Evolutionary conservation across 2,797 vertebrate genomes (phyloP).

Genomic region (Pipistrellus kuhlii): DNA sequence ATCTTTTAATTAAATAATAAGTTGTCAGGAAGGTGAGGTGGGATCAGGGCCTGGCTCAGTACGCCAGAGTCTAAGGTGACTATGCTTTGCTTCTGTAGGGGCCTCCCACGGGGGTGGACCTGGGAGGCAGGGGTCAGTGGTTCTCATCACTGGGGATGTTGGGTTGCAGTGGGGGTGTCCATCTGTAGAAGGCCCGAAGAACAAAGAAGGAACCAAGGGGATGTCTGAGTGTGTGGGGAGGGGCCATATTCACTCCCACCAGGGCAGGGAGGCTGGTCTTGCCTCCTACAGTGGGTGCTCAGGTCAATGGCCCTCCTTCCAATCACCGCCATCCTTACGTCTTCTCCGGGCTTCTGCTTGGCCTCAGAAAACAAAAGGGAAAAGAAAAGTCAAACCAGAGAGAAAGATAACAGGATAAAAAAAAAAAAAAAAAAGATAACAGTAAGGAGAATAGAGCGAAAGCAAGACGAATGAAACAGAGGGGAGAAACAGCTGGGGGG

Average conservation of each 20-base stretch:
- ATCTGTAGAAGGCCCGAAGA: neutral
- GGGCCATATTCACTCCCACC: fast-evolving
- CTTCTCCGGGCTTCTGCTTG: neutral
- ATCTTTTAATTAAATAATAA: constrained; percentile 39
- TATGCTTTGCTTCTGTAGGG: constrained; percentile 29
- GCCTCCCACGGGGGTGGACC: neutral
- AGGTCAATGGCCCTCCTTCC: neutral
- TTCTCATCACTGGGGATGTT: neutral
- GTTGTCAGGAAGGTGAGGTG: neutral
- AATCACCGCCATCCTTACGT: too few relatives aligned
- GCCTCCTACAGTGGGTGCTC: neutral
- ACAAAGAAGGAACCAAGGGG: neutral
- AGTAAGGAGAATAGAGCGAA: neutral
- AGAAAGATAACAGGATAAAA: neutral
- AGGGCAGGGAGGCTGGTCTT: too few relatives aligned
- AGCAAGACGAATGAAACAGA: neutral
- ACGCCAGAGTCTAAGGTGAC: constrained; percentile 53
- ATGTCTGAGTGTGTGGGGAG: neutral
- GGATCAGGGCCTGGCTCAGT: neutral
- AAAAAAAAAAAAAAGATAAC: neutral
- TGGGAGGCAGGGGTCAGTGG: neutral
- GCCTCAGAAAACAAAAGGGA: neutral
- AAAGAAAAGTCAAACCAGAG: neutral
- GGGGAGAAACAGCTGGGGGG: fast-evolving
- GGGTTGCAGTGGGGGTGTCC: neutral